These are phyloP conservation scores for Ochotona curzoniae DNA, from an alignment of 2,113 vertebrate genomes.

Conservation along the genomic window DNA sequence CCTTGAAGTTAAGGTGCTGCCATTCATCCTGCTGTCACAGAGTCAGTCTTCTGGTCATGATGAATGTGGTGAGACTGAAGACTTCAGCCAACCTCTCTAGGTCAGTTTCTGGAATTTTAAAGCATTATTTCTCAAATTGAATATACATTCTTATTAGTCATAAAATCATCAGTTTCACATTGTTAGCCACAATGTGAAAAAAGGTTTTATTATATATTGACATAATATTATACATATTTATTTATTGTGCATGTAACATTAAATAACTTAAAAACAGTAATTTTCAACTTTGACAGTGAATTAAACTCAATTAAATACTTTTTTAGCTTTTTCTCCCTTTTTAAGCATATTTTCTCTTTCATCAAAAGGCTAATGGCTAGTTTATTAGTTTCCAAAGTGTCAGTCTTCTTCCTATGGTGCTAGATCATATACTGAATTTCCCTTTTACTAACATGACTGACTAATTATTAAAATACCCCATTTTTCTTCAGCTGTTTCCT, in stretches of 20 bases:
- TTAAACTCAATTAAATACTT: slow-evolving; percentile 52
- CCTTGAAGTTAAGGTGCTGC: too few species aligned
- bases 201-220: too few species aligned
- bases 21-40: too few species aligned
- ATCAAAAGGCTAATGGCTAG: slow-evolving; percentile 75
- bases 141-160: too few species aligned
- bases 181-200: too few species aligned
- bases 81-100: too few species aligned
- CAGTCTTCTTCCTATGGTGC: slow-evolving; percentile 77
- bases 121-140: too few species aligned
- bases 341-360: slow-evolving; percentile 34
- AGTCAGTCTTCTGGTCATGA: too few species aligned
- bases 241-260: neutral
- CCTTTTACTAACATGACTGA: slow-evolving; percentile 72
- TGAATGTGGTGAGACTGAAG: too few species aligned
- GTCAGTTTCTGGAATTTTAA: too few species aligned
- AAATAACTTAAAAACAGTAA: neutral
- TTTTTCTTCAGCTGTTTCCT: slow-evolving; percentile 82
- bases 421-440: slow-evolving; percentile 66
- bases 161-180: too few species aligned
- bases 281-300: slow-evolving; percentile 46
- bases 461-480: slow-evolving; percentile 82
- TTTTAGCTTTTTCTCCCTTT: neutral
- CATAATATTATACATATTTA: too few species aligned
- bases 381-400: slow-evolving; percentile 60